Conservation (phyloP, 2,797 vertebrate genomes). For the Xenops minutus region DNA sequence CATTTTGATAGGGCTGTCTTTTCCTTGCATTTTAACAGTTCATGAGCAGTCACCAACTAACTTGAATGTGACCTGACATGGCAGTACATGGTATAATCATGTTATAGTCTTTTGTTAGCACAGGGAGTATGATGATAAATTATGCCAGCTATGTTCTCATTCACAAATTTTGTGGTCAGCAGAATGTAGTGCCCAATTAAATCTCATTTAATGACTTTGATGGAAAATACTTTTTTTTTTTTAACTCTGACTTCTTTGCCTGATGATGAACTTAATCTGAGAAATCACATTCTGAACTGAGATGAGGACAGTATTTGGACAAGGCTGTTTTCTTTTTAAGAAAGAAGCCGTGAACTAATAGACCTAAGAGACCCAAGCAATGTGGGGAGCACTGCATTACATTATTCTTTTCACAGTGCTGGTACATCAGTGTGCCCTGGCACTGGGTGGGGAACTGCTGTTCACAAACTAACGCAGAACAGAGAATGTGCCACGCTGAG, state of each 20-base stretch:
- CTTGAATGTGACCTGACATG: background rate
- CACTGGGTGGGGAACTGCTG: background rate
- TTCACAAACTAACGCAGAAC: background rate
- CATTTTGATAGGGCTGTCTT: background rate
- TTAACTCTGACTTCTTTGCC: background rate
- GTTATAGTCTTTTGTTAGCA: background rate
- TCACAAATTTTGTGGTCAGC: background rate
- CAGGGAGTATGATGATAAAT: background rate
- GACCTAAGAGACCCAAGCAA: background rate
- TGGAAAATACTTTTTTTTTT: background rate
- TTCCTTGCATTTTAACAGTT: background rate
- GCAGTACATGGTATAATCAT: background rate
- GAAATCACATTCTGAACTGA: background rate
- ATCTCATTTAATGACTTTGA: background rate
- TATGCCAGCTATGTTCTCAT: background rate
- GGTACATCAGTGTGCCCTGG: accelerated
- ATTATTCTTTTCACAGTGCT: background rate
- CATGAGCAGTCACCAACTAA: background rate
- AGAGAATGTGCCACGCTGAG: background rate
- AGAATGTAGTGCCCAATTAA: background rate
- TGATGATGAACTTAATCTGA: background rate
- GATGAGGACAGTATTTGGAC: background rate
- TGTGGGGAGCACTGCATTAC: background rate
- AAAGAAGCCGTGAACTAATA: background rate
- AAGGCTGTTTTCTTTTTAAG: background rate